Conservation (phyloP, 2,888 invertebrate species). For the Halocaridina rubra region DNA sequence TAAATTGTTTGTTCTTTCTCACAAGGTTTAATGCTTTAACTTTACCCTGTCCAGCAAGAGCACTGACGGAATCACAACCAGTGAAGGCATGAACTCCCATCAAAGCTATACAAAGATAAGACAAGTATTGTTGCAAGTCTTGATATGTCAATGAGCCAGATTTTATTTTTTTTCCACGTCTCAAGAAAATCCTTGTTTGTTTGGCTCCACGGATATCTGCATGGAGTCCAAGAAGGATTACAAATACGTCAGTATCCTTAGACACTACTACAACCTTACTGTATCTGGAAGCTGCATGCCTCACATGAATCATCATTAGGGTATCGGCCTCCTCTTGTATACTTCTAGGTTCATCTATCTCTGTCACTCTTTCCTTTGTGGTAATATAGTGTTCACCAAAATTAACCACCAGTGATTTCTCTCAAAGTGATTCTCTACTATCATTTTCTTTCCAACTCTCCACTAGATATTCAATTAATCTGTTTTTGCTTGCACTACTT, state of each 20-base stretch:
- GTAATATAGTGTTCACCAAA: background rate
- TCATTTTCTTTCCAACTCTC: constrained; percentile 4
- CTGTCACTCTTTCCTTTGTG: constrained; percentile 2
- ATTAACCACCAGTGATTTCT: background rate
- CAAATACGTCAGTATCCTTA: background rate
- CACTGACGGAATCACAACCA: background rate
- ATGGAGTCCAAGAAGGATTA: background rate
- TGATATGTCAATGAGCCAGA: background rate
- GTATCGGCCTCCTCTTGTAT: background rate
- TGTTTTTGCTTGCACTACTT: constrained; percentile 1
- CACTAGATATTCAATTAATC: background rate
- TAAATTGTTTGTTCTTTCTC: background rate
- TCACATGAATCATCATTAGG: background rate
- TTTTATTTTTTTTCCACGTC: background rate
- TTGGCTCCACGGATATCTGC: background rate
- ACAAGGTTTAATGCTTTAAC: constrained; percentile 11
- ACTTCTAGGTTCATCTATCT: background rate
- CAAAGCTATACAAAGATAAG: background rate
- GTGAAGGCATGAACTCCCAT: background rate
- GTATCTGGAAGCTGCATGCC: background rate
- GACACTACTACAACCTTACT: background rate
- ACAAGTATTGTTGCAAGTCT: background rate
- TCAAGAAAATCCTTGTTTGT: background rate
- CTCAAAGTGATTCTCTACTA: no score
- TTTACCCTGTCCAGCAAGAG: background rate